Conservation (phyloP, 2,113 vertebrate genomes). For the Eudyptes chrysolophus region DNA sequence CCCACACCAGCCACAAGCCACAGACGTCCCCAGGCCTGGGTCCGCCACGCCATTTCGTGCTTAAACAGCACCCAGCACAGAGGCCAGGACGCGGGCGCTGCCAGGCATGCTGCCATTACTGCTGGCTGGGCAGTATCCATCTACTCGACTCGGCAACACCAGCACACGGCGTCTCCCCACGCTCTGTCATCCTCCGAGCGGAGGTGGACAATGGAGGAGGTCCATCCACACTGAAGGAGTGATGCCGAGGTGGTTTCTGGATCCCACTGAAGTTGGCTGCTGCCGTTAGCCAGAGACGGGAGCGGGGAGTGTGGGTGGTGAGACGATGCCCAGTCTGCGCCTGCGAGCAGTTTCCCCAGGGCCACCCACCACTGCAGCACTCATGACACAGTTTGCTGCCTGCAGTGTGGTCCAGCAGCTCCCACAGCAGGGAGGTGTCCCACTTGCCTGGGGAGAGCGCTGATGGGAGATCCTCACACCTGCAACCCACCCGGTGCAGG, state of each 20-base stretch:
- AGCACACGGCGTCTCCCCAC: fast-evolving
- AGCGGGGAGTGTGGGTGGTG: fast-evolving
- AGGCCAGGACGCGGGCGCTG: fast-evolving
- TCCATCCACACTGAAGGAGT: not conserved
- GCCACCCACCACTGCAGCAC: too few species aligned
- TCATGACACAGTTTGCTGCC: fast-evolving
- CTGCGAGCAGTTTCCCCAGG: not conserved
- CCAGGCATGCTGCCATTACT: fast-evolving
- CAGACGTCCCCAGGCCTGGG: fast-evolving
- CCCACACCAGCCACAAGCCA: fast-evolving
- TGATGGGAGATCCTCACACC: fast-evolving
- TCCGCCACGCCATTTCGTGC: fast-evolving
- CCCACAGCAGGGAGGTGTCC: not conserved
- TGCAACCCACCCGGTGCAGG: fast-evolving
- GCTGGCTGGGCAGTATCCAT: not conserved
- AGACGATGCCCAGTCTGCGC: fast-evolving
- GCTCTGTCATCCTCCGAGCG: fast-evolving
- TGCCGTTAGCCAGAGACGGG: fast-evolving
- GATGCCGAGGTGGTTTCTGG: not conserved
- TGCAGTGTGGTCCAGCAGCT: not conserved
- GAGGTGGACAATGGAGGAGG: not conserved
- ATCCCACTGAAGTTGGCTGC: not conserved
- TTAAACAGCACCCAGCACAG: too few species aligned
- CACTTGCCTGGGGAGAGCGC: too few species aligned
- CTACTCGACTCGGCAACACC: fast-evolving